phyloP scores from a whole-genome alignment of 2,888 invertebrate species.

The Bellardia bayeri region DNA sequence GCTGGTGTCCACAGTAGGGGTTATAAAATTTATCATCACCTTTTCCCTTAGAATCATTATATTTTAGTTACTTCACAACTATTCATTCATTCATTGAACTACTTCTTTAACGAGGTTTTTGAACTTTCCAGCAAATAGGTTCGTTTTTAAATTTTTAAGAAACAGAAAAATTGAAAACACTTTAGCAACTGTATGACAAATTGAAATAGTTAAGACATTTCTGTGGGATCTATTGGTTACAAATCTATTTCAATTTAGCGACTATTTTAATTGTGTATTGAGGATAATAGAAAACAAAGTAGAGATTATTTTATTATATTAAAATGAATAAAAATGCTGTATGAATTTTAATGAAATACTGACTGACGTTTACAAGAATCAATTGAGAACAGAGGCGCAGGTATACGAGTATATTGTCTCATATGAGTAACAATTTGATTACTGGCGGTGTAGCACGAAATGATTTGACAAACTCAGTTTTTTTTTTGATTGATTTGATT shows the following conservation, averaged over 20 bases:
- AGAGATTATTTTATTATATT: neutral
- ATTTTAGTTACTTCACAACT: too few species aligned
- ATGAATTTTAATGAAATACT: constrained; percentile 18
- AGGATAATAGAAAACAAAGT: neutral
- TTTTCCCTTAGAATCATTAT: too few species aligned
- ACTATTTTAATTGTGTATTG: neutral
- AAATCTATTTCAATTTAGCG: neutral
- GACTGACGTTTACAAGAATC: neutral
- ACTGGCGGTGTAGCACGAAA: too few species aligned
- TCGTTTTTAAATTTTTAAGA: neutral
- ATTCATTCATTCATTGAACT: too few species aligned
- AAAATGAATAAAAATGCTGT: constrained; percentile 8
- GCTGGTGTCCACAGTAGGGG: too few species aligned
- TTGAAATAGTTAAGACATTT: neutral
- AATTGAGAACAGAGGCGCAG: neutral
- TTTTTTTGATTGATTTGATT: too few species aligned
- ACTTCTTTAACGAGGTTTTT: too few species aligned
- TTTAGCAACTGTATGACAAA: neutral
- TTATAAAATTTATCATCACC: too few species aligned
- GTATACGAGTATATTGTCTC: neutral
- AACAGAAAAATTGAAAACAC: neutral
- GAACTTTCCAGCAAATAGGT: neutral
- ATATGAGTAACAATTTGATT: too few species aligned
- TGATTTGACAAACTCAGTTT: too few species aligned
- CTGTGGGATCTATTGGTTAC: neutral